Evolutionary conservation across 2,797 vertebrate species (phyloP).

Genomic region (Arremon aurantiirostris): DNA sequence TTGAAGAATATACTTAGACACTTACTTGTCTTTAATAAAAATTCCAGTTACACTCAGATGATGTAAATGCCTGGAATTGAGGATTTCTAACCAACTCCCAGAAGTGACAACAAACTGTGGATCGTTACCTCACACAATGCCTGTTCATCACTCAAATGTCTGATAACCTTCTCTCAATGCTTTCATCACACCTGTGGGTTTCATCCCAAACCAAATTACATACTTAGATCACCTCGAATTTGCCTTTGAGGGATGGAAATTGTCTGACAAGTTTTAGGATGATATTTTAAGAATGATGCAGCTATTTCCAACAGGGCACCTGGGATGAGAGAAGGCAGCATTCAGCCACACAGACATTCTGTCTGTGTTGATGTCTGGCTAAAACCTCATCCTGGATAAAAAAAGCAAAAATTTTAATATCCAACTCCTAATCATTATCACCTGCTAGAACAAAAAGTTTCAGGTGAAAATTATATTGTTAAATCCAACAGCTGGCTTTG

Average conservation of each 20-base stretch:
- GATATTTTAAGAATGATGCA: background rate
- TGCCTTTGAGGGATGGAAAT: background rate
- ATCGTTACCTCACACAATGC: background rate
- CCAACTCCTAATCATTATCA: conserved; percentile 40
- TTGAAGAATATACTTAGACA: background rate
- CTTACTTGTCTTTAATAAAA: background rate
- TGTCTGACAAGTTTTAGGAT: background rate
- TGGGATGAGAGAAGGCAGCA: background rate
- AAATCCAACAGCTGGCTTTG: conserved; percentile 47
- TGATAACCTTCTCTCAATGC: background rate
- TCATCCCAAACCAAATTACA: background rate
- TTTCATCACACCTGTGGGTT: background rate
- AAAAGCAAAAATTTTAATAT: background rate
- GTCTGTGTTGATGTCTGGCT: background rate
- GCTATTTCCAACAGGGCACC: background rate
- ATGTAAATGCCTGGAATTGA: background rate
- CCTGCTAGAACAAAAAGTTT: conserved; percentile 45
- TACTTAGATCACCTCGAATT: background rate
- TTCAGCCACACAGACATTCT: background rate
- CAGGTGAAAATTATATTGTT: conserved; percentile 61
- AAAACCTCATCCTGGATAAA: background rate
- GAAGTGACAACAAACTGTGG: background rate
- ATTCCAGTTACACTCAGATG: background rate
- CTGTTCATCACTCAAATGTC: background rate
- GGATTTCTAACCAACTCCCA: background rate